Evolutionary conservation across 30 jellyfish, hydroid and myxozoan species (phyloP), one percentile per base, ranked within the genome.

Genomic region (Aurelia sp.): DNA sequence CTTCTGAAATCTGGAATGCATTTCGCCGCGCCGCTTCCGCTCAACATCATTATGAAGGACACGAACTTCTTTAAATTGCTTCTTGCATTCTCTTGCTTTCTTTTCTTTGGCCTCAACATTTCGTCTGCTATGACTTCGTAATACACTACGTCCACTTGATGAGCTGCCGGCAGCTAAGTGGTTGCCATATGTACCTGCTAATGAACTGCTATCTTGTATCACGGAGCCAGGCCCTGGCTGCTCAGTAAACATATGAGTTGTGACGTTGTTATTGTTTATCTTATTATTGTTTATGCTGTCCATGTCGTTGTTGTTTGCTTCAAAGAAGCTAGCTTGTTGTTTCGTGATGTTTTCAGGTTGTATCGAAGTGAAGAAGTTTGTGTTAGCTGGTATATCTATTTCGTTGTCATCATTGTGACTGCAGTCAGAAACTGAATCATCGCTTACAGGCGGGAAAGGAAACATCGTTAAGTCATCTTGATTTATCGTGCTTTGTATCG

Each of bases 381-480:
- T 41, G 15, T 21, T 61, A 20, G 66, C 50, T 11, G 90, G 90
- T 58, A 81, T 62, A 16, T 81, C 83, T 5, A 66, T 73, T 8
- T 84, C 93, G 27, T 78, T 62, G 73, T 84, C 93, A 21, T 84
- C 93, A 18, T 35, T 67, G 65, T 84, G 93, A 62, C 93, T 84
- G 66, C 93, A 72, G n/a, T 84, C 93, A 9, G 93, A 84, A 48
- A 84, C 93, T 16, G 93, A 84, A 53, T 74, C 93, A 53, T 86
- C 95, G 31, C 89, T 76, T 11, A 86, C 81, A 4, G 96, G 96
- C 59, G 96, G 96, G 53, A 88, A 88, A 11, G 96, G 96, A 71
- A 87, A 88, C 96, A 88, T 88, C 17, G 96, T 88, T 73, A 88
- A 41, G 19, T 88, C 96, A 52, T 88, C 90, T 35, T 79, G 78